Evolutionary conservation across 2,888 invertebrate genomes (phyloP).

Genomic region (Bugulina stolonifera): DNA sequence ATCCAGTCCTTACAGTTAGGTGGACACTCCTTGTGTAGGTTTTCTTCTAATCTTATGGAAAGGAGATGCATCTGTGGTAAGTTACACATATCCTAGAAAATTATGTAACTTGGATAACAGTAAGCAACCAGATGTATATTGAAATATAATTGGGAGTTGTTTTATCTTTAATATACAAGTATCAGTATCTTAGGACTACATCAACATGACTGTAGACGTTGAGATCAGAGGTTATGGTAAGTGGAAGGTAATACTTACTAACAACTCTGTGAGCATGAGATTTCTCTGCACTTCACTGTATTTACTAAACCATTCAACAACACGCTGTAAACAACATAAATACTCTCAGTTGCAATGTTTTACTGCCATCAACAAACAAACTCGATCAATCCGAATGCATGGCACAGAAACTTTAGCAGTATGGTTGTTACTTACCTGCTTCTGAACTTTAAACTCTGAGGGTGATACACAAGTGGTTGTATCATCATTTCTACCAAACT

Average conservation of each 20-base stretch:
- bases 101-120: too few relatives aligned
- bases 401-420: too few relatives aligned
- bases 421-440: background rate
- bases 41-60: constrained; percentile 50
- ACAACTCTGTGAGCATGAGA: constrained; percentile 44
- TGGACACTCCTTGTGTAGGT: constrained; percentile 53
- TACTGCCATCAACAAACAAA: too few relatives aligned
- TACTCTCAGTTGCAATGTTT: too few relatives aligned
- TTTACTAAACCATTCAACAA: constrained; percentile 48
- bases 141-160: background rate
- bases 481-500: background rate
- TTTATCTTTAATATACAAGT: background rate
- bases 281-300: constrained; percentile 51
- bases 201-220: background rate
- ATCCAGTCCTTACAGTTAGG: constrained; percentile 55
- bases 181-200: background rate
- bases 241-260: too few relatives aligned
- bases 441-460: background rate
- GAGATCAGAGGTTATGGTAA: background rate
- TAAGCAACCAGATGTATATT: constrained; percentile 20
- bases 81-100: constrained; percentile 48
- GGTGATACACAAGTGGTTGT: background rate
- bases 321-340: constrained; percentile 39
- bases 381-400: too few relatives aligned
- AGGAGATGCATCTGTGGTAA: constrained; percentile 53